A percentile compares a stretch with the other conserved stretches of the same genome.
Conservation (phyloP, 2,797 vertebrate genomes). For the Parotocinclus haroldoi region DNA sequence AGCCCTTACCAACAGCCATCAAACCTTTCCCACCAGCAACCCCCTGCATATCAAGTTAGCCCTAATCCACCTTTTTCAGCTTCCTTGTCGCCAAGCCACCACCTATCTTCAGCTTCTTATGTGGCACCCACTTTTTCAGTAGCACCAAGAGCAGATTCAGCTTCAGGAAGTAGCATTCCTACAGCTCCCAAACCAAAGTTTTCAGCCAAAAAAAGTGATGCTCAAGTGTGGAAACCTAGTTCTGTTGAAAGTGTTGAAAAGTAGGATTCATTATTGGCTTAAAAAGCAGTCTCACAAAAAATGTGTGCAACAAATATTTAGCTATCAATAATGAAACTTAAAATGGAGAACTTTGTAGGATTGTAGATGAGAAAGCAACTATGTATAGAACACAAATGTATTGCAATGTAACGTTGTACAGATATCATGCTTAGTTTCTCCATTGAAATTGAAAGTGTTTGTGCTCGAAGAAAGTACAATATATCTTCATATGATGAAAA, state of each 20-base stretch:
- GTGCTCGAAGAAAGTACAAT: conserved; percentile 11
- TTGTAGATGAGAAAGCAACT: background rate
- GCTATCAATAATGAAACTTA: conserved; percentile 3
- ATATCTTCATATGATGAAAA: background rate
- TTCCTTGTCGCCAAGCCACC: conserved; percentile 58
- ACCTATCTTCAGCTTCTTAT: conserved; percentile 70
- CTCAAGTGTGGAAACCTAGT: conserved; percentile 96
- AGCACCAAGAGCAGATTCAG: conserved; percentile 77
- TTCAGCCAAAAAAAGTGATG: conserved; percentile 88
- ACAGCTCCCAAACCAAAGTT: conserved; percentile 92
- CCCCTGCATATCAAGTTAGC: conserved; percentile 46
- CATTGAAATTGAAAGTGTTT: conserved; percentile 10
- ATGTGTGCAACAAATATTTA: conserved; percentile 9
- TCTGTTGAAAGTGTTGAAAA: conserved; percentile 64
- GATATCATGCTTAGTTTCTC: background rate
- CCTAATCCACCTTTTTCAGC: conserved; percentile 49
- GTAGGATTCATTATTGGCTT: conserved; percentile 59
- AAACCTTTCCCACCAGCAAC: conserved; percentile 46
- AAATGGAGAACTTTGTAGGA: background rate
- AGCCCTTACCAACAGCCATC: conserved; percentile 56
- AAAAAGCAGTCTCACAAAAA: conserved; percentile 20
- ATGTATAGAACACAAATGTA: conserved; percentile 4
- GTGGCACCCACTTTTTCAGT: conserved; percentile 65
- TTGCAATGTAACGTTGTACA: conserved; percentile 6
- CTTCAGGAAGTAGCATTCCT: conserved; percentile 59